Evolutionary conservation across 2,797 vertebrate genomes (phyloP).

Genomic region (Lacerta agilis): DNA sequence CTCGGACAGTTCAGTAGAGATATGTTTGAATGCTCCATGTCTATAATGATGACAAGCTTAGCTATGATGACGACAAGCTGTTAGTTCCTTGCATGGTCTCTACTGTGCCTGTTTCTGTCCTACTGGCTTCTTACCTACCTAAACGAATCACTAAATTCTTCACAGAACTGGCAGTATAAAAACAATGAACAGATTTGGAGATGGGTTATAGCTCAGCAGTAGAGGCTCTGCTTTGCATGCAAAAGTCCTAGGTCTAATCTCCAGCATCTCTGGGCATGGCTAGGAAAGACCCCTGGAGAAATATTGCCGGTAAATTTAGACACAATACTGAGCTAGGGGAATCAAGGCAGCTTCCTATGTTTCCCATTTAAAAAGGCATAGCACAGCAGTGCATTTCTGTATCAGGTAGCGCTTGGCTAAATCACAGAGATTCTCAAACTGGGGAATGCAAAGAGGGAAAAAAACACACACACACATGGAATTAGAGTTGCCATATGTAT

Average conservation of each 20-base stretch:
- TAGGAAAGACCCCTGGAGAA: too few species aligned
- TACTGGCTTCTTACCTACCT: constrained; percentile 20
- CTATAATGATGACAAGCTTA: constrained; percentile 63
- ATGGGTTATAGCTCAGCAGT: background rate
- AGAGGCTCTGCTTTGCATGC: background rate
- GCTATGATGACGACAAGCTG: constrained; percentile 36
- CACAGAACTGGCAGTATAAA: accelerated
- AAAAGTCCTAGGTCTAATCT: background rate
- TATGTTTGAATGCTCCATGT: constrained; percentile 66
- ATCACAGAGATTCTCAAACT: background rate
- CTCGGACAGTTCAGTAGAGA: constrained; percentile 70
- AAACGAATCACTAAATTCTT: constrained; percentile 2
- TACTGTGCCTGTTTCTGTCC: constrained; percentile 49
- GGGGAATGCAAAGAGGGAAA: background rate
- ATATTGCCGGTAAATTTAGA: too few species aligned
- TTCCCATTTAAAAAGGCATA: too few species aligned
- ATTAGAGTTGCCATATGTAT: too few species aligned
- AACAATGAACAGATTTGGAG: background rate
- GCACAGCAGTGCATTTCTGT: background rate
- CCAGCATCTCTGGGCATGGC: background rate
- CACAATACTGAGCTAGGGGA: too few species aligned
- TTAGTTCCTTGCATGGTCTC: constrained; percentile 55
- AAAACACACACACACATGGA: background rate
- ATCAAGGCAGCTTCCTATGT: too few species aligned
- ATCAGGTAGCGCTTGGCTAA: background rate